Evolutionary conservation across 2,797 vertebrate species (phyloP), one percentile per base, ranked within the genome.

Genomic region (Threskiornis aethiopicus): DNA sequence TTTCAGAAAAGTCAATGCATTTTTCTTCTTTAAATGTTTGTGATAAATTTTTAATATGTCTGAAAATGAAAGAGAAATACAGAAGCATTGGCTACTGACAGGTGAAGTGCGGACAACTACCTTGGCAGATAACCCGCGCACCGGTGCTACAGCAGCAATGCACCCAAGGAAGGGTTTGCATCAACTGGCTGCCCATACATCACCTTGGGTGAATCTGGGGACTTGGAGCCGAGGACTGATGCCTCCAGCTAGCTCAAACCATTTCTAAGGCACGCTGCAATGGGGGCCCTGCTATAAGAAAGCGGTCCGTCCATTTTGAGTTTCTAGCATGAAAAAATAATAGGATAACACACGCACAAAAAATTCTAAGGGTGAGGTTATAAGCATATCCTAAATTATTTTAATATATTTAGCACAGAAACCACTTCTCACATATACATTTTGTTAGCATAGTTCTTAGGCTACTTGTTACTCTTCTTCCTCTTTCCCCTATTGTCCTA

Each of bases 1-100:
- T 98, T 98, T 98, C 96, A 97, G 97, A 97, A 98, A 98, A 98
- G 98, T 98, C 98, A 98, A 97, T 97, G 97, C 97, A 92, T 97
- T 98, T 97, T 97, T 93, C 88, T 91, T 93, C 90, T 97, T 96
- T 97, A 98, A 98, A 98, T 98, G 95, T 98, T 97, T 98, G 97
- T 96, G 97, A 97, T 98, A 97, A 98, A 97, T 97, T 96, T 97
- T 98, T 97, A 98, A 97, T 97, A 92, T 37, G 83, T 93, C 88
- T 97, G 86, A 90, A 97, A 97, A 96, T 84, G 87, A 96, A 92
- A 93, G 79, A 44, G 61, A 95, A 96, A 90, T 57, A 46, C 79
- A 69, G 65, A 94, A 39, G 69, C 82, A 67, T 7, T 11, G 54
- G 81, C 78, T 96, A 75, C 70, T 88, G 84, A 55, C 70, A 92